A percentile compares a stretch with the other conserved stretches of the same genome.
These are phyloP conservation scores for Nixonia krombeini DNA, from an alignment of 1,140 invertebrate species.

Conservation along the genomic window DNA sequence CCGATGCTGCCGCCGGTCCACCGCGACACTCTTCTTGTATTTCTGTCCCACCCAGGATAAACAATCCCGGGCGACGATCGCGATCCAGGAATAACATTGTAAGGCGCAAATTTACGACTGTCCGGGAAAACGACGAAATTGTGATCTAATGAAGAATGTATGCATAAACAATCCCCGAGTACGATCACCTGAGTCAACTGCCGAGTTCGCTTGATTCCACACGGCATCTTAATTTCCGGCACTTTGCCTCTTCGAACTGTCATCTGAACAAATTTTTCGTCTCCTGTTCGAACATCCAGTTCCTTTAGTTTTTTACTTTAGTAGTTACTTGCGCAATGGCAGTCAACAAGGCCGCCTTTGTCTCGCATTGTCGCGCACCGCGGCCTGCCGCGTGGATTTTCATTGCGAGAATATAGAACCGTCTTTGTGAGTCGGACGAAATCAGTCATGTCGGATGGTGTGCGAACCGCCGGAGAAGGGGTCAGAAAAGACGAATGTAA, in stretches of 20 bases:
- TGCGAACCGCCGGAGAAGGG: constrained; percentile 30
- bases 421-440: constrained; percentile 60
- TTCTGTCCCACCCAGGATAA: constrained; percentile 68
- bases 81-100: constrained; percentile 62
- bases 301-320: too few species aligned
- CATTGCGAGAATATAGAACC: constrained; percentile 68
- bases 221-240: too few species aligned
- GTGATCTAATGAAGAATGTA: too few species aligned
- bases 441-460: constrained; percentile 36
- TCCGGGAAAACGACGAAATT: constrained; percentile 8
- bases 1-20: constrained; percentile 44
- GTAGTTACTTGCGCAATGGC: too few species aligned
- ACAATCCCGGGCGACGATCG: constrained; percentile 65
- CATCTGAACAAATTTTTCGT: too few species aligned
- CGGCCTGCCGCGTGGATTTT: constrained; percentile 67
- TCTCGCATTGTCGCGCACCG: constrained; percentile 65
- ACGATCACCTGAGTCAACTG: too few species aligned
- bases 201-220: too few species aligned
- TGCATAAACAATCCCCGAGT: too few species aligned
- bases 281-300: too few species aligned
- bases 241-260: too few species aligned
- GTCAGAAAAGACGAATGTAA: constrained; percentile 67
- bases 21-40: constrained; percentile 66
- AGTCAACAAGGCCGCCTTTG: constrained; percentile 69
- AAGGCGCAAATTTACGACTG: constrained; percentile 21